These are phyloP conservation scores for Sphenodon punctatus DNA, from an alignment of 2,797 vertebrate genomes.

Conservation along the genomic window DNA sequence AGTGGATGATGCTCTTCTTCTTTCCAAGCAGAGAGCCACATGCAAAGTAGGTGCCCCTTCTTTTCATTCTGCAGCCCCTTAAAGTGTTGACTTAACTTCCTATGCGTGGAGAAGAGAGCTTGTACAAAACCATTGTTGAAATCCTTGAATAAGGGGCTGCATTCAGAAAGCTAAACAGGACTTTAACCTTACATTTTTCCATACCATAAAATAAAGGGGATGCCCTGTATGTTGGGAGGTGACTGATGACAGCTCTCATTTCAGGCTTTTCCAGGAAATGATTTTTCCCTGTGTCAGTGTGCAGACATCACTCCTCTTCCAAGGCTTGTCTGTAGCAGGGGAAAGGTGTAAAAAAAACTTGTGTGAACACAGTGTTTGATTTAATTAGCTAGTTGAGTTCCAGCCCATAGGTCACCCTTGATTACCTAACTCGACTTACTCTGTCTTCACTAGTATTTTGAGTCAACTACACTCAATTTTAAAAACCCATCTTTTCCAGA, in stretches of 20 bases:
- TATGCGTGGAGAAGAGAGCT: not conserved
- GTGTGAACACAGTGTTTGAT: too few relatives aligned
- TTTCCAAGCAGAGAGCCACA: not conserved
- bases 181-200: not conserved
- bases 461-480: too few relatives aligned
- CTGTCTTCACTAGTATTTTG: too few relatives aligned
- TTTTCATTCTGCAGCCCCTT: not conserved
- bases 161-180: not conserved
- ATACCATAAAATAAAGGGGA: not conserved
- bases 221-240: not conserved
- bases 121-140: not conserved
- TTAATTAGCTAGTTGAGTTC: too few relatives aligned
- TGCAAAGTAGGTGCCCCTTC: not conserved
- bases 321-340: too few relatives aligned
- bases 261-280: not conserved
- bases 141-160: not conserved
- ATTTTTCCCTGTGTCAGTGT: too few relatives aligned
- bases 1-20: not conserved
- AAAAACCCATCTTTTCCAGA: too few relatives aligned
- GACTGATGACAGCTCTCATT: not conserved
- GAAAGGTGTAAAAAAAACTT: too few relatives aligned
- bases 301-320: too few relatives aligned
- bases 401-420: too few relatives aligned
- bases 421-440: not conserved
- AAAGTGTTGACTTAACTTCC: fast-evolving